phyloP scores from a whole-genome alignment of 2,888 invertebrate species.

The Disparrhopalites patrizii region DNA sequence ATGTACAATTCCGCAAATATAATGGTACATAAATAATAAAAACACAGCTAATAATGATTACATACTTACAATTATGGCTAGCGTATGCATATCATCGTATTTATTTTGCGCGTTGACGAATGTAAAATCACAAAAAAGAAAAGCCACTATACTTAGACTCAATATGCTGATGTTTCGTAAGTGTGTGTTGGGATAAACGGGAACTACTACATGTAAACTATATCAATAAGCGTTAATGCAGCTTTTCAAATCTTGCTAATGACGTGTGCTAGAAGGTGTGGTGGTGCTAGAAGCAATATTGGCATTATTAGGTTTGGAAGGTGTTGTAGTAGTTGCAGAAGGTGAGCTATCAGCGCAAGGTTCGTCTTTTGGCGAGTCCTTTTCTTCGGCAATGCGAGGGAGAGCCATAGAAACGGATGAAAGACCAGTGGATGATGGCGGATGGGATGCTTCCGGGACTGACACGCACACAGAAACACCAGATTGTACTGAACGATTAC shows the following conservation, averaged over 20 bases:
- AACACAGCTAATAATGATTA: no score
- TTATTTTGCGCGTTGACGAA: not conserved
- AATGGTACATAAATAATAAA: no score
- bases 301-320: slow-evolving; percentile 9
- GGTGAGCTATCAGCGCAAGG: slow-evolving; percentile 13
- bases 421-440: slow-evolving; percentile 36
- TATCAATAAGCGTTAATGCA: not conserved
- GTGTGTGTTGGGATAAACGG: no score
- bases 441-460: slow-evolving; percentile 31
- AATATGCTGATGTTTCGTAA: not conserved
- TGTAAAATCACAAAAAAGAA: not conserved
- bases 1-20: not conserved
- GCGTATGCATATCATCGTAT: not conserved
- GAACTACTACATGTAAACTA: no score
- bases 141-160: not conserved
- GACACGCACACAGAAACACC: slow-evolving; percentile 13
- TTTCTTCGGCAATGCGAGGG: slow-evolving; percentile 82
- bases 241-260: slow-evolving; percentile 1
- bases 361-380: slow-evolving; percentile 62
- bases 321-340: not conserved
- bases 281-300: not conserved
- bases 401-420: slow-evolving; percentile 51
- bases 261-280: not conserved
- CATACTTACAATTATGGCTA: no score
- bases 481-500: slow-evolving; percentile 11